Conservation (phyloP, 2,888 invertebrate genomes). For the Protonemura montana region DNA sequence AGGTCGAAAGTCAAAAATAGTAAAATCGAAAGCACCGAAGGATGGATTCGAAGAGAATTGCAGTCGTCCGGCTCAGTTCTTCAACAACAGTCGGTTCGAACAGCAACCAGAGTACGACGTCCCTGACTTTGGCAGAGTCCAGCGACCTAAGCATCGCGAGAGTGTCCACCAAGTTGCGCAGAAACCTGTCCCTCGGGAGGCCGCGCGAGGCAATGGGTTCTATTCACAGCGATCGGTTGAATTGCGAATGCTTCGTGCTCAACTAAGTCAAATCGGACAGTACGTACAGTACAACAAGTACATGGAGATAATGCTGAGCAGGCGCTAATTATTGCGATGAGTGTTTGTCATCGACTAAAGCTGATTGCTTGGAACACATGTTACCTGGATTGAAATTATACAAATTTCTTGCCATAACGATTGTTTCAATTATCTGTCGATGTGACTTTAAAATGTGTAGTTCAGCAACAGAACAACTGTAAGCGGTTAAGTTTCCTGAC, state of each 20-base stretch:
- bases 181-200: too few relatives aligned
- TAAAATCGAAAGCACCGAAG: background rate
- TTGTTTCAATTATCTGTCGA: too few relatives aligned
- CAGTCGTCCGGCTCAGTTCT: background rate
- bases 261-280: conserved; percentile 41
- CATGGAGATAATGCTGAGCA: conserved; percentile 39
- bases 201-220: background rate
- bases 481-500: too few relatives aligned
- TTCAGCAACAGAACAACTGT: too few relatives aligned
- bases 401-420: too few relatives aligned
- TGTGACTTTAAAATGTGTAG: too few relatives aligned
- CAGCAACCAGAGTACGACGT: background rate
- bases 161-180: too few relatives aligned
- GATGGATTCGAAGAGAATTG: background rate
- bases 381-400: too few relatives aligned
- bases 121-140: conserved; percentile 1
- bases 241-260: conserved; percentile 23
- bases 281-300: conserved; percentile 44
- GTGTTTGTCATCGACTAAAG: too few relatives aligned
- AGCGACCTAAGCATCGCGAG: background rate
- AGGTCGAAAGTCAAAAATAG: background rate
- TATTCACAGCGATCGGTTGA: background rate
- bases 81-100: background rate
- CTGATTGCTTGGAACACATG: too few relatives aligned
- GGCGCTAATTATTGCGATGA: background rate